Evolutionary conservation across 2,888 invertebrate species (phyloP).

Genomic region (Sinelater perroti): DNA sequence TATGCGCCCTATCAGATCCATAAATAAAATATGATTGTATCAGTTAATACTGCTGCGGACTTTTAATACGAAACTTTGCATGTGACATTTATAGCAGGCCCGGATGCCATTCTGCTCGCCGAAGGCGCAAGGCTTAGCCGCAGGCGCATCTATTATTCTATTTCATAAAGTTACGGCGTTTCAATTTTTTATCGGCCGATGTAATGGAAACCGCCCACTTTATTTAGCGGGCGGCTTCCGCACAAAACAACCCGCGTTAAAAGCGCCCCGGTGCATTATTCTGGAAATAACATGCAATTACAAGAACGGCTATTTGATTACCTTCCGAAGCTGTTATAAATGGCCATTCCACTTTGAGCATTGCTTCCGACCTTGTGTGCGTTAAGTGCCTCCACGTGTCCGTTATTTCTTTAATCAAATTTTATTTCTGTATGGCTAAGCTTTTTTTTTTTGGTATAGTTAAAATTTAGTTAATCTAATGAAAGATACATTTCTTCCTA

Average conservation of each 20-base stretch:
- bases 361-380: no score
- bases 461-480: no score
- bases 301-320: neutral
- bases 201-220: neutral
- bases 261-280: neutral
- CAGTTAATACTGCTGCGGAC: slow-evolving; percentile 30
- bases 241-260: neutral
- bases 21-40: slow-evolving; percentile 36
- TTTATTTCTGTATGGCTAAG: no score
- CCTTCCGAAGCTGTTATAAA: neutral
- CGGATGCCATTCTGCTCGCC: slow-evolving; percentile 11
- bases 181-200: slow-evolving; percentile 3
- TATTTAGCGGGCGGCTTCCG: neutral
- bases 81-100: slow-evolving; percentile 26
- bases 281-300: slow-evolving; percentile 7
- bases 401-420: no score
- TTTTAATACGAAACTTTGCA: slow-evolving; percentile 29
- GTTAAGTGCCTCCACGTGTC: no score
- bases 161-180: slow-evolving; percentile 7
- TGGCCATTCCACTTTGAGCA: neutral
- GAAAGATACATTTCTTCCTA: no score
- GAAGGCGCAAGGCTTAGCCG: neutral
- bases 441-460: no score
- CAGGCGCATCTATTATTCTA: slow-evolving; percentile 10
- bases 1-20: slow-evolving; percentile 33